These are phyloP conservation scores for Desmodus rotundus DNA, from an alignment of 2,113 vertebrate species.

Conservation along the genomic window DNA sequence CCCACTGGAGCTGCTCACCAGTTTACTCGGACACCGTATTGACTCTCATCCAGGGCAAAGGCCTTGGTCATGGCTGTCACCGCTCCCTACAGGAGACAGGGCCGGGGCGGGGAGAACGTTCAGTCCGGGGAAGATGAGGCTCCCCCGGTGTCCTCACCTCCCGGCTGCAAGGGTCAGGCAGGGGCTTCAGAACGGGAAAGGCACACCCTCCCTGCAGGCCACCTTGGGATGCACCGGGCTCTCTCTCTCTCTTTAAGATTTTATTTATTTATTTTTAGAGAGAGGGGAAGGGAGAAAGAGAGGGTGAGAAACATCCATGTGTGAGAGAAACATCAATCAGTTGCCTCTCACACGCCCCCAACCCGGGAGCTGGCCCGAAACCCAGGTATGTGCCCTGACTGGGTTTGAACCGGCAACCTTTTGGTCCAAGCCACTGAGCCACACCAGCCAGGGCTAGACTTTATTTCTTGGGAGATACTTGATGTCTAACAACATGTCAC, in stretches of 20 bases:
- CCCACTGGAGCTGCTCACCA: slow-evolving; percentile 76
- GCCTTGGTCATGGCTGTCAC: slow-evolving; percentile 89
- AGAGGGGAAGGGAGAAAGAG: too few species aligned
- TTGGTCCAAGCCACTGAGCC: too few species aligned
- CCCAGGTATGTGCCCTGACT: too few species aligned
- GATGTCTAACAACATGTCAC: neutral
- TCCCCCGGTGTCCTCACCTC: accelerated
- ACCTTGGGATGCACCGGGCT: too few species aligned
- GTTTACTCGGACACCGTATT: slow-evolving; percentile 84
- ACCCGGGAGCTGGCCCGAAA: too few species aligned
- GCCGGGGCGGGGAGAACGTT: accelerated
- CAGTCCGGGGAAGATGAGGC: neutral
- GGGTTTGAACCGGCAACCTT: too few species aligned
- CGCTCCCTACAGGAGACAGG: slow-evolving; percentile 79
- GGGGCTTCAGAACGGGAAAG: neutral
- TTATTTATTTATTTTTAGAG: too few species aligned
- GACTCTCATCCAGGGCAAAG: slow-evolving; percentile 88
- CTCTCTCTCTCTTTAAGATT: too few species aligned
- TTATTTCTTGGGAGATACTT: neutral
- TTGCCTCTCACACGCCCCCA: too few species aligned
- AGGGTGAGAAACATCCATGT: too few species aligned
- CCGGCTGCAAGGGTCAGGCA: neutral
- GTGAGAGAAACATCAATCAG: too few species aligned
- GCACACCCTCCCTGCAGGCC: neutral
- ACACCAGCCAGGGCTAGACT: too few species aligned